Percentiles rank a stretch among this genome's conserved stretches.
phyloP scores from a whole-genome alignment of 2,888 invertebrate species.

The Caenorhabditis imperialis region DNA sequence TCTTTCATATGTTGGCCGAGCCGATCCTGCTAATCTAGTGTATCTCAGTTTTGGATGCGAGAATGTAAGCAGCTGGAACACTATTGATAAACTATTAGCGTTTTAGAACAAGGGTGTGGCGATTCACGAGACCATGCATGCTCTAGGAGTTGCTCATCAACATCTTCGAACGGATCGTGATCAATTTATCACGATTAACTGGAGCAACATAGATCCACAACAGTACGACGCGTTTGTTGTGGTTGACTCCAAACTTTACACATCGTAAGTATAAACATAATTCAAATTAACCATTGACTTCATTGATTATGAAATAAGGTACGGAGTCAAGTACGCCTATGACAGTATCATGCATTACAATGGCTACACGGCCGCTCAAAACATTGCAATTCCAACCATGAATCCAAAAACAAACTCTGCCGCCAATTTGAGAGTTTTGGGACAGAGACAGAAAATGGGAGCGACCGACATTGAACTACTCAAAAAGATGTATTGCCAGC shows the following conservation, averaged over 20 bases:
- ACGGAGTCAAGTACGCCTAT: conserved; percentile 71
- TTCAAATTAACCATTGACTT: too few relatives aligned
- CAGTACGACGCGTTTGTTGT: conserved; percentile 76
- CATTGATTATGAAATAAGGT: conserved; percentile 44
- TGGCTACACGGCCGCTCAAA: conserved; percentile 68
- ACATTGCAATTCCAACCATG: conserved; percentile 71
- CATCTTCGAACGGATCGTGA: conserved; percentile 75
- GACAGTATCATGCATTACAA: conserved; percentile 77
- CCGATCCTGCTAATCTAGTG: conserved; percentile 73
- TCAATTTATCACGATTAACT: conserved; percentile 66
- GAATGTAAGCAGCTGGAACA: conserved; percentile 62
- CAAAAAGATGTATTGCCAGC: conserved; percentile 74
- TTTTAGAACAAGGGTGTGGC: conserved; percentile 54
- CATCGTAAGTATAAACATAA: too few relatives aligned
- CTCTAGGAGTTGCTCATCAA: conserved; percentile 75
- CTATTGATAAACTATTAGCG: not conserved
- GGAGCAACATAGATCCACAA: conserved; percentile 77
- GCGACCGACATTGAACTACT: conserved; percentile 70
- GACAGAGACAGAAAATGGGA: conserved; percentile 70
- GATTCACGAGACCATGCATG: conserved; percentile 71
- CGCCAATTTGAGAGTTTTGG: conserved; percentile 65
- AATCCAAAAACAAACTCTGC: conserved; percentile 65
- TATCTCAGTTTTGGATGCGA: conserved; percentile 74
- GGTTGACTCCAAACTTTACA: conserved; percentile 71
- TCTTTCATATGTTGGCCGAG: conserved; percentile 74